Conservation (phyloP, 1,140 invertebrate genomes). For the Episyrphus balteatus region DNA sequence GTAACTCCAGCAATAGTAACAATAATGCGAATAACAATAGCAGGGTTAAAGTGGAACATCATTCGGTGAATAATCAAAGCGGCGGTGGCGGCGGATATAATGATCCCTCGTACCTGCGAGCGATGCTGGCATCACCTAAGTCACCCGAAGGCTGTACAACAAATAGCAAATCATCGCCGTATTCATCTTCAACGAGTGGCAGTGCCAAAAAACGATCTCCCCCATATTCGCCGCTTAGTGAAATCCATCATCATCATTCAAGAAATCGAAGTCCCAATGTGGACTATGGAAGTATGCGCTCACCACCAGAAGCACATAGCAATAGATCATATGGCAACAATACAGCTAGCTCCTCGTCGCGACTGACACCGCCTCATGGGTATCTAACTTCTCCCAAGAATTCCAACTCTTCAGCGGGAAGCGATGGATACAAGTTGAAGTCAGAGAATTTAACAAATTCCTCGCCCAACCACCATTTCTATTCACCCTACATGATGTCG, state of each 20-base stretch:
- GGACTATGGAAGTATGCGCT: constrained; percentile 9
- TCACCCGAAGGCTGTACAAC: constrained; percentile 23
- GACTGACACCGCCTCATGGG: not conserved
- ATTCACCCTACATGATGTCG: constrained; percentile 20
- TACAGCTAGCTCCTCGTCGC: not conserved
- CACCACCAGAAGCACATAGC: constrained; percentile 12
- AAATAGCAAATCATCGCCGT: constrained; percentile 28
- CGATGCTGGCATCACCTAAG: constrained; percentile 23
- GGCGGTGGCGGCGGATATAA: not conserved
- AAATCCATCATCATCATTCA: not conserved
- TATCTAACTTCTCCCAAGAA: not conserved
- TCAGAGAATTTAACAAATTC: not conserved
- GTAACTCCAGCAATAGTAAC: constrained; percentile 7
- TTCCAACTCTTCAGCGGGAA: constrained; percentile 1
- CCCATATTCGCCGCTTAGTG: constrained; percentile 25
- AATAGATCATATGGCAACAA: constrained; percentile 1
- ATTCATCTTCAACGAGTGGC: constrained; percentile 6
- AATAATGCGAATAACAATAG: not conserved
- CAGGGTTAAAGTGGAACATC: not conserved
- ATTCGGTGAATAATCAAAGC: no score
- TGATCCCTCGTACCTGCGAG: constrained; percentile 16
- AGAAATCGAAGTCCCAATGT: not conserved
- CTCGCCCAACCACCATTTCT: constrained; percentile 14
- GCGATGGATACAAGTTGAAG: not conserved
- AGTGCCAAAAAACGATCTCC: constrained; percentile 26